Percentiles rank a stretch among this genome's conserved stretches.
phyloP scores from a whole-genome alignment of 2,797 vertebrate genomes.

The Cuniculus paca region DNA sequence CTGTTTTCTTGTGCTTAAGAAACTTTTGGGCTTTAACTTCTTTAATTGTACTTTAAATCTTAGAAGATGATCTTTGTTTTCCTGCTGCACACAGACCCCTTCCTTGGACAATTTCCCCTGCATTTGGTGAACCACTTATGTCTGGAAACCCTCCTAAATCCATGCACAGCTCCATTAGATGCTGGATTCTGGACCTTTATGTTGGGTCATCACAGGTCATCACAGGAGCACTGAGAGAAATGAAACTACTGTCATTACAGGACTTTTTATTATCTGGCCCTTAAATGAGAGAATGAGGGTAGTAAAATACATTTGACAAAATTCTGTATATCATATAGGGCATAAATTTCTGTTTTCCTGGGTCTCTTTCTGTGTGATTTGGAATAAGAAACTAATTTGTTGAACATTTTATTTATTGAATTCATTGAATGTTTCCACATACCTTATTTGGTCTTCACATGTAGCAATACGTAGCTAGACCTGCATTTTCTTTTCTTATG shows the following conservation, averaged over 20 bases:
- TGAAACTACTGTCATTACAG: neutral
- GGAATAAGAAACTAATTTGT: neutral
- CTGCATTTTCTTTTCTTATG: neutral
- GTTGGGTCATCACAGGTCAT: neutral
- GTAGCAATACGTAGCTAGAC: neutral
- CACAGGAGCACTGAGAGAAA: neutral
- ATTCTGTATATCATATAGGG: neutral
- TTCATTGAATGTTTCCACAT: neutral
- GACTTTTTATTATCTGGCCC: neutral
- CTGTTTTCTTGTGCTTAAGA: neutral
- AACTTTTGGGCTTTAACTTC: neutral
- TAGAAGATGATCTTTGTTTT: neutral
- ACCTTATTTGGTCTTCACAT: neutral
- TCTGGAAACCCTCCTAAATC: neutral
- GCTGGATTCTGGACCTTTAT: neutral
- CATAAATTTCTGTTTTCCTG: neutral
- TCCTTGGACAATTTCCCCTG: neutral
- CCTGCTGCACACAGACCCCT: too few species aligned
- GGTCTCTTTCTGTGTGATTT: neutral
- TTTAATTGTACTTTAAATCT: neutral
- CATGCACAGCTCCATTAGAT: accelerated
- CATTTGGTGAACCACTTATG: neutral
- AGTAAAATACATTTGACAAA: neutral
- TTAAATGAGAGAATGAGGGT: neutral
- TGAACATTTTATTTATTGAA: neutral